Evolutionary conservation across 2,888 invertebrate genomes (phyloP).

Genomic region (Leptinotarsa rubiginosa): DNA sequence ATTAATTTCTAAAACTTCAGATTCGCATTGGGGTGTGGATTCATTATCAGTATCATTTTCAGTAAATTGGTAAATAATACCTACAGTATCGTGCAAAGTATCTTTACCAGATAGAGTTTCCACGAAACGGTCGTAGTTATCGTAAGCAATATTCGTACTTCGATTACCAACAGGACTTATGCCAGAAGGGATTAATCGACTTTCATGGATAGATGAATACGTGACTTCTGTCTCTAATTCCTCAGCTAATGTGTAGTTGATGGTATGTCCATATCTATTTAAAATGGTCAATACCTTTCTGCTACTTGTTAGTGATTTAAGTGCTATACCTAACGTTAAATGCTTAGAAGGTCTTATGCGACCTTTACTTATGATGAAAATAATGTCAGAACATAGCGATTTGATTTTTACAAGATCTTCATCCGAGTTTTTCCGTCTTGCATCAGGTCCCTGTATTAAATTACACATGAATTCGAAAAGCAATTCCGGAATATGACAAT

Average conservation of each 20-base stretch:
- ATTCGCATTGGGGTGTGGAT: conserved; percentile 24
- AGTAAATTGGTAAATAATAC: conserved; percentile 42
- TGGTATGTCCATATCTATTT: conserved; percentile 56
- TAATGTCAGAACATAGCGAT: conserved; percentile 47
- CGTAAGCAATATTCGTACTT: conserved; percentile 48
- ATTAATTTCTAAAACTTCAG: conserved; percentile 20
- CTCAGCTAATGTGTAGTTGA: conserved; percentile 53
- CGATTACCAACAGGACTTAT: conserved; percentile 45
- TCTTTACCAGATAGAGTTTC: neutral
- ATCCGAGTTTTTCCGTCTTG: neutral
- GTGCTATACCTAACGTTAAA: conserved; percentile 44
- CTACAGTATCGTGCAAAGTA: conserved; percentile 52
- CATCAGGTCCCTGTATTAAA: conserved; percentile 27
- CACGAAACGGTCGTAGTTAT: neutral
- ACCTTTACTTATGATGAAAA: conserved; percentile 37
- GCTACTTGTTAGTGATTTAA: conserved; percentile 53
- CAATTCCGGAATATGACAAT: conserved; percentile 26
- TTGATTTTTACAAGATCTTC: conserved; percentile 19
- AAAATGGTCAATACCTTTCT: conserved; percentile 52
- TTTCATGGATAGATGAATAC: conserved; percentile 39
- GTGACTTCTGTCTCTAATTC: conserved; percentile 56
- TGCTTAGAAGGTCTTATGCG: conserved; percentile 19
- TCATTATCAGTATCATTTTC: conserved; percentile 40
- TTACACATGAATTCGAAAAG: conserved; percentile 32
- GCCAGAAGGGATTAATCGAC: conserved; percentile 51